Conservation (phyloP, 2,888 invertebrate genomes). For the Caenorhabditis sp. region DNA sequence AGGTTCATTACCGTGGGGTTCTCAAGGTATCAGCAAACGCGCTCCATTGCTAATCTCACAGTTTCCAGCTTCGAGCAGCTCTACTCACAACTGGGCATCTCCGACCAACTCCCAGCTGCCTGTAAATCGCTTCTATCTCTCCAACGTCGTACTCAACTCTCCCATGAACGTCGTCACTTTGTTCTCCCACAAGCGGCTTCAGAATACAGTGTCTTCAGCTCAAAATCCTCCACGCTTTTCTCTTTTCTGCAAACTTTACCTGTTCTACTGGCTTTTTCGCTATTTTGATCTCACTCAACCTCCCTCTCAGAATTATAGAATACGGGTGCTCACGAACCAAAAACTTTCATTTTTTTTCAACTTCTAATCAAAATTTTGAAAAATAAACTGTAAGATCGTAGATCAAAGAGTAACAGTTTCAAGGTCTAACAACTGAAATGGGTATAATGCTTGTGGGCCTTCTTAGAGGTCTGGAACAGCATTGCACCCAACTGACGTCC, state of each 20-base stretch:
- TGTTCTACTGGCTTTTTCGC: background rate
- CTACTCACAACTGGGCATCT: constrained; percentile 74
- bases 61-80: constrained; percentile 74
- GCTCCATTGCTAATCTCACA: background rate
- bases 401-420: constrained; percentile 2
- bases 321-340: constrained; percentile 13
- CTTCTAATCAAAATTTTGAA: background rate
- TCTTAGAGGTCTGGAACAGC: constrained; percentile 79
- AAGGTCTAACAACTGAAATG: constrained; percentile 64
- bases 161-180: constrained; percentile 57
- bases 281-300: constrained; percentile 12
- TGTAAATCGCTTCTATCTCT: constrained; percentile 70
- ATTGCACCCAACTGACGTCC: constrained; percentile 81
- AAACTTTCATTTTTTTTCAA: constrained; percentile 12
- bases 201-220: constrained; percentile 58
- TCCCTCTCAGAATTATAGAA: constrained; percentile 5
- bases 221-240: background rate
- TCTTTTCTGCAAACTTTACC: background rate
- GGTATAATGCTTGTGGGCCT: constrained; percentile 74
- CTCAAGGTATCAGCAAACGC: constrained; percentile 58
- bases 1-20: constrained; percentile 76
- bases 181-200: constrained; percentile 47
- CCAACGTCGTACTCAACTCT: constrained; percentile 53
- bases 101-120: constrained; percentile 72
- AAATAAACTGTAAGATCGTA: constrained; percentile 14